Evolutionary conservation across 1,140 invertebrate species (phyloP).

Genomic region (Eriosoma lanigerum): DNA sequence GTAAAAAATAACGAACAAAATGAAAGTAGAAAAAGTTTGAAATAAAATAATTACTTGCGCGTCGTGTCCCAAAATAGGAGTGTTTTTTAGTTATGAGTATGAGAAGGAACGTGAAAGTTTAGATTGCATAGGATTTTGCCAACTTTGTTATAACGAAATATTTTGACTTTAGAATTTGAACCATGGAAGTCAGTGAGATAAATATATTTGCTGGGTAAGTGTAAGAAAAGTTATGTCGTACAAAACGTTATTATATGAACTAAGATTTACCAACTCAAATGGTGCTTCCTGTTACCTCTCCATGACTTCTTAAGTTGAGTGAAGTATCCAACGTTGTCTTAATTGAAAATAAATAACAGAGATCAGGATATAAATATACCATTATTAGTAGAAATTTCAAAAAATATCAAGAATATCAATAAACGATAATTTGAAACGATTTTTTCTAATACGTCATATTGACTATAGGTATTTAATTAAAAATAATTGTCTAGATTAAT

Average conservation of each 20-base stretch:
- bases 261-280: not conserved
- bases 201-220: not conserved
- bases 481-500: too few species aligned
- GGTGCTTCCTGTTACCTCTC: not conserved
- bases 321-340: not conserved
- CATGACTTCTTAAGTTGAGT: too few species aligned
- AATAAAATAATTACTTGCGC: too few species aligned
- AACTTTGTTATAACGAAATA: conserved; percentile 19
- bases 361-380: too few species aligned
- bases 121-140: conserved; percentile 3
- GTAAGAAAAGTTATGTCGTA: not conserved
- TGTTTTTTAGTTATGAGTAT: not conserved
- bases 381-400: too few species aligned
- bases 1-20: too few species aligned
- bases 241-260: conserved; percentile 25
- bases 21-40: too few species aligned
- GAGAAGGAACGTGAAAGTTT: conserved; percentile 13
- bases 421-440: too few species aligned
- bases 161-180: not conserved
- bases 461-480: too few species aligned
- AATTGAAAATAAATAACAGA: too few species aligned
- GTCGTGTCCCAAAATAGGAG: not conserved
- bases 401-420: too few species aligned
- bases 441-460: too few species aligned
- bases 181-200: not conserved